Conservation (phyloP, 2,113 vertebrate genomes). For the Engystomops pustulosus region DNA sequence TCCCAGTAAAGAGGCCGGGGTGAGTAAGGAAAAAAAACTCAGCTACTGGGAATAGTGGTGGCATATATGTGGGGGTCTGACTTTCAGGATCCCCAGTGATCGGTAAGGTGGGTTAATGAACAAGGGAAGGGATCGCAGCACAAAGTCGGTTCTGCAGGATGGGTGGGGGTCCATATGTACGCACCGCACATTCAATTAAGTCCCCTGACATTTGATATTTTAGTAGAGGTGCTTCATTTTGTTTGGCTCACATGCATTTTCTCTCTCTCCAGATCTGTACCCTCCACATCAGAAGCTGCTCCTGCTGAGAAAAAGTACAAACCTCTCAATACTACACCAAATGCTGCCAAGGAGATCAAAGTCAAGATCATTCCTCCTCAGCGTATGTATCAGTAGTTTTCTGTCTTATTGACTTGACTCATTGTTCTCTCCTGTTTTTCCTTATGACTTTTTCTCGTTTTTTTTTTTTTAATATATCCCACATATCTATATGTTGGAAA, state of each 20-base stretch:
- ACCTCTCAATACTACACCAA: slow-evolving; percentile 88
- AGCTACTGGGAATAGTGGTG: no score
- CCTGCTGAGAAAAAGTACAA: slow-evolving; percentile 95
- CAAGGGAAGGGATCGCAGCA: no score
- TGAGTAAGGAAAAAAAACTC: no score
- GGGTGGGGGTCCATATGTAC: no score
- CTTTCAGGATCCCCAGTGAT: no score
- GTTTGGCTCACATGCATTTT: not conserved
- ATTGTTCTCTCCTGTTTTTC: not conserved
- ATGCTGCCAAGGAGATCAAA: slow-evolving; percentile 94
- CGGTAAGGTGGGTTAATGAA: no score
- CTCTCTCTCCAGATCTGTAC: slow-evolving; percentile 61
- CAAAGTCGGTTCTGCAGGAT: no score
- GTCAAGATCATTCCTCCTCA: slow-evolving; percentile 95
- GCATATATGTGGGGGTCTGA: no score
- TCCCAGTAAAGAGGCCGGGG: slow-evolving; percentile 89
- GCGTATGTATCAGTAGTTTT: slow-evolving; percentile 75
- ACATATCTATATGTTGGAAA: no score
- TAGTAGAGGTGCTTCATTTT: not conserved
- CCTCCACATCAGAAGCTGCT: slow-evolving; percentile 67
- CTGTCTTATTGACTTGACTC: not conserved
- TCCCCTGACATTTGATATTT: not conserved
- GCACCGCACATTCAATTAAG: no score
- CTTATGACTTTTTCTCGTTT: no score
- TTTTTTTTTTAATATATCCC: no score